Evolutionary conservation across 2,888 invertebrate genomes (phyloP).

Genomic region (Lottia gigantea): DNA sequence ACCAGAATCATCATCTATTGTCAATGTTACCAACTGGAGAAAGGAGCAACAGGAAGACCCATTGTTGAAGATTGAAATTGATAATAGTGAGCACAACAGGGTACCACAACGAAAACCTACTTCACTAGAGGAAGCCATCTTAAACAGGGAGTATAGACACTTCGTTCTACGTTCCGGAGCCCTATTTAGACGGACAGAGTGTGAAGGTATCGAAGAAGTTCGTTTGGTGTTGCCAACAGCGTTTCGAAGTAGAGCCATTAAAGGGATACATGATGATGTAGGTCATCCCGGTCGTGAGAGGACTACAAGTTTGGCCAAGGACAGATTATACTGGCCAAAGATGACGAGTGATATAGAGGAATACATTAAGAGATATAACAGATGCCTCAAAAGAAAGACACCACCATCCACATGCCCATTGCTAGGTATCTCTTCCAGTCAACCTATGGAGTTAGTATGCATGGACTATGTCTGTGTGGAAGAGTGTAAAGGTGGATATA

Average conservation of each 20-base stretch:
- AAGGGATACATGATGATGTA: conserved; percentile 31
- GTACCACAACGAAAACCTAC: background rate
- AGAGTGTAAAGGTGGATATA: too few relatives aligned
- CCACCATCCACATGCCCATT: conserved; percentile 17
- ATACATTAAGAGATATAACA: conserved; percentile 22
- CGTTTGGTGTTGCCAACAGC: conserved; percentile 28
- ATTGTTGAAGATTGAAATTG: background rate
- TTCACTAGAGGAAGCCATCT: background rate
- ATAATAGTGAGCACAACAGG: background rate
- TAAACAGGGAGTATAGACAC: conserved; percentile 1
- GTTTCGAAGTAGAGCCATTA: conserved; percentile 10
- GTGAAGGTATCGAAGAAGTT: background rate
- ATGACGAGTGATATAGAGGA: conserved; percentile 28
- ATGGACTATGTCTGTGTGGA: conserved; percentile 33
- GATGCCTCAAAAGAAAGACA: conserved; percentile 25
- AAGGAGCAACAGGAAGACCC: background rate
- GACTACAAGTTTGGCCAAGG: conserved; percentile 25
- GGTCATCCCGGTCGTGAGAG: conserved; percentile 32
- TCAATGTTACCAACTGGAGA: background rate
- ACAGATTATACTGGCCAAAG: conserved; percentile 35
- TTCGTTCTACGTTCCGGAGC: background rate
- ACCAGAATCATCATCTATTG: background rate
- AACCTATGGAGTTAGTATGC: conserved; percentile 29
- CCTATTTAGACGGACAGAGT: background rate
- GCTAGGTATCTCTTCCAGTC: conserved; percentile 23